A percentile compares a stretch with the other conserved stretches of the same genome.
phyloP scores from a whole-genome alignment of 2,113 vertebrate species.

The Phodopus roborovskii region DNA sequence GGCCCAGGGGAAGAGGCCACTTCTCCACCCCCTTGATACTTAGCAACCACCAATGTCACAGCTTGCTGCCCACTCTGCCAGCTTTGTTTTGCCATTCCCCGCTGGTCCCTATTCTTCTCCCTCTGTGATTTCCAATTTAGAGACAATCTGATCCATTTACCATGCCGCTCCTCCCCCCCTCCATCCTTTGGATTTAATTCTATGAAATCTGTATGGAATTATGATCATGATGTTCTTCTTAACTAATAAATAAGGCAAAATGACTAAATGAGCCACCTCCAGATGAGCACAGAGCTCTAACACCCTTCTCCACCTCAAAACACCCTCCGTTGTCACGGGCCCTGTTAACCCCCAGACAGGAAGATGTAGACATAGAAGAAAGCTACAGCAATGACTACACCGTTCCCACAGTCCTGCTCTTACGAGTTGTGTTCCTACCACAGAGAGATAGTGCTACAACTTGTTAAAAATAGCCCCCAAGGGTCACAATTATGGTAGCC shows the following conservation, averaged over 20 bases:
- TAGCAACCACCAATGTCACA: too few species aligned
- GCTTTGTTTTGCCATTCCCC: not conserved
- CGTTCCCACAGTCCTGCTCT: not conserved
- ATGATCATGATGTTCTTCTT: not conserved
- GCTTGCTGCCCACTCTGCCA: not conserved
- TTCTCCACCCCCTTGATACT: not conserved
- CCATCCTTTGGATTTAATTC: not conserved
- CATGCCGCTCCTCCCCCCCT: not conserved
- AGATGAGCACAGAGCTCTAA: not conserved
- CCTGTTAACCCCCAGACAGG: not conserved
- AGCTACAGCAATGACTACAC: not conserved
- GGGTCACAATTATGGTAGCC: too few species aligned
- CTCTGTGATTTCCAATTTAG: not conserved
- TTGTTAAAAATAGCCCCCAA: not conserved
- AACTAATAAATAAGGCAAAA: not conserved
- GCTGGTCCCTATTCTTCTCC: not conserved
- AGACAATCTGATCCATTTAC: not conserved
- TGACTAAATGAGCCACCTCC: not conserved
- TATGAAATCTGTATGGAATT: conserved; percentile 14
- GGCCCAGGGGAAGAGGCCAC: too few species aligned
- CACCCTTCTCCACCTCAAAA: not conserved
- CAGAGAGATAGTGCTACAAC: not conserved
- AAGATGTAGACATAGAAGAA: not conserved
- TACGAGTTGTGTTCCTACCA: not conserved
- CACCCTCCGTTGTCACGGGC: not conserved